These are phyloP conservation scores for Protaetia brevitarsis DNA, from an alignment of 1,140 invertebrate species.

Conservation along the genomic window DNA sequence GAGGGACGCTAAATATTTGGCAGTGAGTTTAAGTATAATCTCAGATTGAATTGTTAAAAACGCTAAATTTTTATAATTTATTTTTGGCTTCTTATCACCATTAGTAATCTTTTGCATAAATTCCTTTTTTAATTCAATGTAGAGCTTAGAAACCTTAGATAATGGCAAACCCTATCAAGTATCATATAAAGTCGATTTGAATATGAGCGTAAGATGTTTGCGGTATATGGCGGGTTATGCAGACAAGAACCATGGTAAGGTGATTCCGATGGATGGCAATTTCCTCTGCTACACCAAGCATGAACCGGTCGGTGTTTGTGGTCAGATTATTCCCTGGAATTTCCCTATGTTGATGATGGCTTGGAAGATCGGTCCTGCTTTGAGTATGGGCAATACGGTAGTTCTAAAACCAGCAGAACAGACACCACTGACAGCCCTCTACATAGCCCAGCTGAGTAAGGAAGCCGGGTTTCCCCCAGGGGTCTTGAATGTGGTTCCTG, in stretches of 20 bases:
- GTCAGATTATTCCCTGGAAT: conserved; percentile 98
- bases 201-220: conserved; percentile 62
- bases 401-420: conserved; percentile 96
- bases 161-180: conserved; percentile 88
- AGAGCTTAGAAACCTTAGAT: conserved; percentile 93
- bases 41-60: too few relatives aligned
- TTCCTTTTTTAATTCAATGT: conserved; percentile 31
- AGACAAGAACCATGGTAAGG: conserved; percentile 88
- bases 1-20: conserved; percentile 71
- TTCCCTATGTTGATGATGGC: conserved; percentile 94
- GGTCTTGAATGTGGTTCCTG: conserved; percentile 87
- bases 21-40: too few relatives aligned
- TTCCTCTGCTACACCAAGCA: conserved; percentile 89
- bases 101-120: not conserved
- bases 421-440: conserved; percentile 90
- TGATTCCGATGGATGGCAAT: conserved; percentile 85
- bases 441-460: conserved; percentile 80
- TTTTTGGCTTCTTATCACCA: too few relatives aligned
- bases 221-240: conserved; percentile 84
- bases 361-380: conserved; percentile 79
- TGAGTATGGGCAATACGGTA: conserved; percentile 80
- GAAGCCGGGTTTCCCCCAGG: conserved; percentile 85
- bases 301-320: conserved; percentile 96
- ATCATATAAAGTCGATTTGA: conserved; percentile 73
- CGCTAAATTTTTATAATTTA: too few relatives aligned